Evolutionary conservation across 2,797 vertebrate genomes (phyloP), one percentile per base, ranked within the genome.

Genomic region (Crenuchus spilurus): DNA sequence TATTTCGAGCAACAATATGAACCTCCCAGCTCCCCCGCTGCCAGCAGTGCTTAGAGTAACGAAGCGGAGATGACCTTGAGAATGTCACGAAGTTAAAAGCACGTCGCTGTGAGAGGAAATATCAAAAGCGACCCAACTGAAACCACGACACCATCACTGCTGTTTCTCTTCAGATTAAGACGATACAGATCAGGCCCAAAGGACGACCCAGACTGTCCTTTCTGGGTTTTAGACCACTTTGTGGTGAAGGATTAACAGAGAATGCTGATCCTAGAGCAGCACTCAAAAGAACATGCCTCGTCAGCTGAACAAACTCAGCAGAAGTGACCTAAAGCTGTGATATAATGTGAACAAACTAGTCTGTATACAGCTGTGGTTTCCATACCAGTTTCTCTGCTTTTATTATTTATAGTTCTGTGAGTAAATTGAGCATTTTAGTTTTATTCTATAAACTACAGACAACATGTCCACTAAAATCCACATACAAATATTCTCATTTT

Each of bases 11-110:
- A 2, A 52, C 49, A 11, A 3, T 26, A 52, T 26, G 26, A 52
- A 13, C 22, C 49, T 14, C 49, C 7, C 6, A 2, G 4, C 18
- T 3, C 1, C 3, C 44, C n/a, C 3, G 42, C 42, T 44, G 22
- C 46, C 46, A 22, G 46, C 46, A 49, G 49, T 10, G 31, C 57
- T 30, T 1, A 22, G 33, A 37, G 55, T 33, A 35, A 18, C 16
- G 30, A 33, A 58, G 55, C 31, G 13, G 33, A 60, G 31, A 60
- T 24, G 33, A 60, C 57, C 57, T 60, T 60, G 57, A 39, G 33
- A 39, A 60, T 22, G 57, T 60, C 31, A 20, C 57, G n/a, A 24
- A 60, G 28, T 60, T 37, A 39, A 37, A 37, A 39, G 33, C n/a
- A 8, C 24, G 54, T 31, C 31, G 5, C 54, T n/a, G 54, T 7